Conservation (phyloP, 2,113 vertebrate genomes). For the Terrapene triunguis region DNA sequence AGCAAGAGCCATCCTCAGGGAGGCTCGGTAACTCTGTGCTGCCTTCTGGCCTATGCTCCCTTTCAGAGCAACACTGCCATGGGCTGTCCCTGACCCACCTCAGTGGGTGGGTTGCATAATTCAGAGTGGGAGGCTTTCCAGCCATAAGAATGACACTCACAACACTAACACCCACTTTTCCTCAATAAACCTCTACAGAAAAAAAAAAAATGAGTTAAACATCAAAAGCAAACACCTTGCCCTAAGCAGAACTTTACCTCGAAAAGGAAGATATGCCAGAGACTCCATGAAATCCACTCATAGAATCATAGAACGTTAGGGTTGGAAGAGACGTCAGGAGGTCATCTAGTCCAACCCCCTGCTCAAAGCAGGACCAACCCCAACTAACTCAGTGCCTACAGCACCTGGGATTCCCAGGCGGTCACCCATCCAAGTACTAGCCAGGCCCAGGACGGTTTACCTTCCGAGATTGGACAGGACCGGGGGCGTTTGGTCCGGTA, state of each 20-base stretch:
- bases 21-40: no score
- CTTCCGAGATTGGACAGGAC: no score
- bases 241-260: background rate
- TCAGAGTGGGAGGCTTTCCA: background rate
- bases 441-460: no score
- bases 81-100: background rate
- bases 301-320: no score
- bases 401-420: no score
- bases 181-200: background rate
- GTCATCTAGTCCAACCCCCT: no score
- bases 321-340: no score
- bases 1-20: fast-evolving
- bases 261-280: background rate
- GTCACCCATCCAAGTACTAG: no score
- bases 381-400: no score
- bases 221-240: background rate
- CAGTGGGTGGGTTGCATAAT: background rate
- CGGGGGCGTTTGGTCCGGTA: no score
- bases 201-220: background rate
- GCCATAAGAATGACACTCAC: no score
- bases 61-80: background rate
- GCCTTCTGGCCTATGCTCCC: background rate
- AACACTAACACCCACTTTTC: background rate
- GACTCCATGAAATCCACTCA: background rate
- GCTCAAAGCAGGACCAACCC: no score